Percentiles rank a stretch among this genome's conserved stretches.
phyloP scores from a whole-genome alignment of 2,888 invertebrate species.

The Callimorpha dominula region DNA sequence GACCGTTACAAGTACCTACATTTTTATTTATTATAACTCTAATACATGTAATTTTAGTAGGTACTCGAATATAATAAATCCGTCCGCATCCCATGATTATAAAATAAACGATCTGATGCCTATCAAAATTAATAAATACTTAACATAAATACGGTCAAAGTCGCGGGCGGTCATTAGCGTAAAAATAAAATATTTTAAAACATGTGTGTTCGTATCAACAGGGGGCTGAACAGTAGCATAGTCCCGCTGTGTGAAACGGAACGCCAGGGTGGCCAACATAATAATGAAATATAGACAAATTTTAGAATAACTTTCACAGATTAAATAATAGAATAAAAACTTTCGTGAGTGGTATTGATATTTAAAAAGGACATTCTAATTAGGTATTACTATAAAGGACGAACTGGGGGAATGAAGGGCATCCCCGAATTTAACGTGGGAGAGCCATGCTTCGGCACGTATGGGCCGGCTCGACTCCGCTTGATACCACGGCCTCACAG shows the following conservation, averaged over 20 bases:
- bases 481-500: no score
- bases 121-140: constrained; percentile 38
- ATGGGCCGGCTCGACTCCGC: no score
- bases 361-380: no score
- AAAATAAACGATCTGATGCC: constrained; percentile 20
- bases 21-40: background rate
- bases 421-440: no score
- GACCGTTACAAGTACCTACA: background rate
- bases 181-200: constrained; percentile 64
- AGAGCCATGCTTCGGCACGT: no score
- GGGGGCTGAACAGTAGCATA: constrained; percentile 84
- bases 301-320: constrained; percentile 15
- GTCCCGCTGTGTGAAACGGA: constrained; percentile 73
- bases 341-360: no score
- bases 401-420: no score
- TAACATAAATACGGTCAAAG: constrained; percentile 37
- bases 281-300: constrained; percentile 44
- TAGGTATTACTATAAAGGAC: no score
- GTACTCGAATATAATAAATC: constrained; percentile 12
- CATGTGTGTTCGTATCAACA: constrained; percentile 70
- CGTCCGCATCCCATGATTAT: constrained; percentile 20
- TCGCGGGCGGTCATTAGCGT: constrained; percentile 55
- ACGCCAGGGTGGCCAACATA: constrained; percentile 66
- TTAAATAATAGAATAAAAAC: no score
- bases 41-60: constrained; percentile 1